Percentiles rank a stretch among this genome's conserved stretches.
Evolutionary conservation across 2,888 invertebrate genomes (phyloP).

Genomic region (Lamellibrachia satsuma): DNA sequence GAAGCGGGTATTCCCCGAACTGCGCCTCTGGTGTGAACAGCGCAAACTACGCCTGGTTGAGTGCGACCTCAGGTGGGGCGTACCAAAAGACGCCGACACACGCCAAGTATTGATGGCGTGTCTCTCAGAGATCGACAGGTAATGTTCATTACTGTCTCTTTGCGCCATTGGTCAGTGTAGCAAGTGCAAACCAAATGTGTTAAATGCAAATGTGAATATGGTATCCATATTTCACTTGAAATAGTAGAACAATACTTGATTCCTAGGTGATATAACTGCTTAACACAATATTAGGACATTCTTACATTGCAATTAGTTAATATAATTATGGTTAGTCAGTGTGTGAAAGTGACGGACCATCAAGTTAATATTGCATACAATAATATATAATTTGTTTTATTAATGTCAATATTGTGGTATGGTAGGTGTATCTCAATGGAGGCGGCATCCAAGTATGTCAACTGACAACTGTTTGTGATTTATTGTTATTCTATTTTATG

Average conservation of each 20-base stretch:
- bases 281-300: no score
- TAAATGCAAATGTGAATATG: not conserved
- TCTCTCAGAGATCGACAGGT: slow-evolving; percentile 59
- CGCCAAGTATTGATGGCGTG: slow-evolving; percentile 59
- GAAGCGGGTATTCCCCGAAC: slow-evolving; percentile 46
- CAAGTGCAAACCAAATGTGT: not conserved
- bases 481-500: no score
- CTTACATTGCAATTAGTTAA: no score
- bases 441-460: not conserved
- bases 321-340: not conserved
- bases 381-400: not conserved
- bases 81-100: slow-evolving; percentile 59
- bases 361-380: not conserved
- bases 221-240: not conserved
- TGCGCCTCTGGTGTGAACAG: slow-evolving; percentile 38
- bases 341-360: not conserved
- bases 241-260: not conserved
- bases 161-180: not conserved
- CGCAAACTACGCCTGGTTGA: slow-evolving; percentile 60
- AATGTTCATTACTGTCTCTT: not conserved
- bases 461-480: not conserved
- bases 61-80: slow-evolving; percentile 65
- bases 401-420: not conserved
- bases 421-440: not conserved
- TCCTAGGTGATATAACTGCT: not conserved